Base-by-base conservation (phyloP, 2,797 vertebrate genomes). In the Protosalanx chinensis region DNA sequence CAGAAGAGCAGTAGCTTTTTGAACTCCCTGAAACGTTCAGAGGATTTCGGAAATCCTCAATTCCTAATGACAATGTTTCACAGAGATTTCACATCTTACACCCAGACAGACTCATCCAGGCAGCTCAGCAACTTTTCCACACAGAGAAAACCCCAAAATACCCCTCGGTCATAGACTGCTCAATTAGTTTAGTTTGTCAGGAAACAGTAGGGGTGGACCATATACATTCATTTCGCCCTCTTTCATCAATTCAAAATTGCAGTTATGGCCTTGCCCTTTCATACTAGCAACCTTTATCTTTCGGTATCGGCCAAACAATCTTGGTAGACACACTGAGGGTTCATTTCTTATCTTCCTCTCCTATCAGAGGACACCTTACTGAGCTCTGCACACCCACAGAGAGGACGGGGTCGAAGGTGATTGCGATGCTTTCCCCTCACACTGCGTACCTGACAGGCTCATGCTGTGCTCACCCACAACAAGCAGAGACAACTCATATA, bases 151-250 rank as follows among this genome's bases (percentile, higher is more conserved):
- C 18, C 13, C 30, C 3, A 68, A 66, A 71, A 58, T 65, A n/a
- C 46, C 23, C 29, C 46, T 71, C 30, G 12, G 23, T n/a, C 57
- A 62, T 76, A 16, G 65, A 3, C 61, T 62, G 58, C 23, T 58
- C 32, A 67, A 67, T 78, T 75, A 70, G 72, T 82, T 70, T 63
- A 61, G 65, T 76, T 74, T 78, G 76, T 73, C 76, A 79, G 79
- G 10, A 63, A 35, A 63, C 7, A 37, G 2, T 23, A 20, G 18
- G 57, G 23, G 57, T 23, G 7, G n/a, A 23, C 10, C 58, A 5
- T 59, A 12, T 59, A 12, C 6, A 59, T 23, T 27, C 58, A 41
- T 10, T 59, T 23, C 5, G 51, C 7, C n/a, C 13, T n/a, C 32
- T 64, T 18, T 8, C 4, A 33, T 20, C 5, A n/a, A 64, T 64